Evolutionary conservation across 2,888 invertebrate species (phyloP), one percentile per base, ranked within the genome.

Genomic region (Drosophila recens): DNA sequence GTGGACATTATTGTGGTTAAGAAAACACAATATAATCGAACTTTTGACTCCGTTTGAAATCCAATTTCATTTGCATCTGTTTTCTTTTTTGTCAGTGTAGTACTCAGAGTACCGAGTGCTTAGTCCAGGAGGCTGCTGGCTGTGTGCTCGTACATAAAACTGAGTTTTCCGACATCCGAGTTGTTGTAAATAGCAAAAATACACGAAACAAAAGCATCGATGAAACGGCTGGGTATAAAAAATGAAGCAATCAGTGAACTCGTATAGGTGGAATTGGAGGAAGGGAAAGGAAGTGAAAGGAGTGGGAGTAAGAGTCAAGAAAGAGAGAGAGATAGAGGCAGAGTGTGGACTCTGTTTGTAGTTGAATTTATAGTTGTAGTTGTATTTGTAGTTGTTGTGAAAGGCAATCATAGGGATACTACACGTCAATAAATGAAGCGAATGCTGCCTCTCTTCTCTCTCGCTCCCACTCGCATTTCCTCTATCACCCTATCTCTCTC

Each of bases 401-500:
- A 72, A 82, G 80, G 85, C 85, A 87, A 84, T 87, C 84, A 87
- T 79, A 75, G 78, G 89, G 85, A 83, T 82, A 87, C 75, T 81
- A 74, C 74, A 79, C 85, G 82, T 83, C 85, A 87, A 85, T 85
- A 83, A 87, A 81, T 88, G 84, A 87, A 83, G 74, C 77, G 62
- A 69, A 75, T 59, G 43, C 40, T 42, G 27, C 61, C 45, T 42
- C 23, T 42, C 5, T 51, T 15, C 36, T 13, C 38, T 27, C 46
- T 8, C 33, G 43, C 30, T 5, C 23, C 6, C 33, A 36, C 27
- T 46, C 15, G 11, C 11, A 6, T 34, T 9, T 27, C 1, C 27
- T 8, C 3, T 2, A 42, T 9, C 27, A 11, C 13, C 11, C 36
- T 11, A 15, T 5, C 34, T 4, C 46, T 0, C 49, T 9, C 40